Conservation (phyloP, 2,113 vertebrate species). For the Corvus cornix region DNA sequence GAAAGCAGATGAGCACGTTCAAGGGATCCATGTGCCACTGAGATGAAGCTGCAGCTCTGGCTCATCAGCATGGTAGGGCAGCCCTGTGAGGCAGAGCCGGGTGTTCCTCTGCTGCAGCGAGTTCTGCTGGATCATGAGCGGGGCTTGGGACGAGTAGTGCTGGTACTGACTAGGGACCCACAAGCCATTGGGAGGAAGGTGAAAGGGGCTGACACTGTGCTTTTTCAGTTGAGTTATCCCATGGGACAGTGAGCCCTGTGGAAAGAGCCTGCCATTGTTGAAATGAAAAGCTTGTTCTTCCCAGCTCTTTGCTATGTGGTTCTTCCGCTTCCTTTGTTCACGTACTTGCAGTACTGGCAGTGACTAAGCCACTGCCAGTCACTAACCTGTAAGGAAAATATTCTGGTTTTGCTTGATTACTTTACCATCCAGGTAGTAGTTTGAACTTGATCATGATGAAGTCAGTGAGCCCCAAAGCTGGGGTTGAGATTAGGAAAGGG, state of each 20-base stretch:
- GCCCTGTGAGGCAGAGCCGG: background rate
- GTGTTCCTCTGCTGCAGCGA: background rate
- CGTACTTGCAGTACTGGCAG: background rate
- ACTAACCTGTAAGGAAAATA: background rate
- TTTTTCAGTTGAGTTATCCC: background rate
- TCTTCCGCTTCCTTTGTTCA: background rate
- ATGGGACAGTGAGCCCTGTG: background rate
- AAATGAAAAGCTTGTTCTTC: background rate
- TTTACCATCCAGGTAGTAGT: background rate
- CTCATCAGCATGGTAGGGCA: rapidly evolving
- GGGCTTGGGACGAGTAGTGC: background rate
- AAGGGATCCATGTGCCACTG: background rate
- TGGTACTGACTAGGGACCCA: background rate
- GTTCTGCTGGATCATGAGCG: background rate
- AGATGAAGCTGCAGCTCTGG: background rate
- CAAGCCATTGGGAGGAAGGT: background rate
- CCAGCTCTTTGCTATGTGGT: background rate
- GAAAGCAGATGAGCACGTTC: background rate
- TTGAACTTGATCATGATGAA: background rate
- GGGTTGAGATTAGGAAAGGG: background rate
- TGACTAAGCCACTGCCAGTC: background rate
- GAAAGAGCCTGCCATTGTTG: rapidly evolving
- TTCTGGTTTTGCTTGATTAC: background rate
- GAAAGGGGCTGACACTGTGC: background rate
- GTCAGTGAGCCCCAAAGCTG: background rate